A percentile compares a stretch with the other conserved stretches of the same genome.
Evolutionary conservation across 2,888 invertebrate species (phyloP).

Genomic region (Zootermopsis nevadensis): DNA sequence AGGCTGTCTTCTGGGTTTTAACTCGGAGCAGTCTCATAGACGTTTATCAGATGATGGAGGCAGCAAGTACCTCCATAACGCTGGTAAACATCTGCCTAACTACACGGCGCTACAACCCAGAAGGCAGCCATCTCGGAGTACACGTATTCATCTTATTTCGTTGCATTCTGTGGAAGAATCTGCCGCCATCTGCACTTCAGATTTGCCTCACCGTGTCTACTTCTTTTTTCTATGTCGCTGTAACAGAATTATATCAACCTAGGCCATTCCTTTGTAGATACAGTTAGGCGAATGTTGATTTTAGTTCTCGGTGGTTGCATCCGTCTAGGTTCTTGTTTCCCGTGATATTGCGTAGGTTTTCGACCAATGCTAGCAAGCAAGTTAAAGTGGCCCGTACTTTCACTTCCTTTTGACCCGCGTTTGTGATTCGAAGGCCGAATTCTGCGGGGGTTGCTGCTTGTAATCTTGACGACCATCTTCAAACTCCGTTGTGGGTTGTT

Average conservation of each 20-base stretch:
- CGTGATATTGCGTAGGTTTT: slow-evolving; percentile 8
- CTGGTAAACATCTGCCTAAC: too few relatives aligned
- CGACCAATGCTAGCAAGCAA: neutral
- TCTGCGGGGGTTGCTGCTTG: slow-evolving; percentile 26
- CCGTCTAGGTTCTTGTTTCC: neutral
- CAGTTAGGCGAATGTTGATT: neutral
- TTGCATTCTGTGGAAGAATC: too few relatives aligned
- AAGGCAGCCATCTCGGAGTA: too few relatives aligned
- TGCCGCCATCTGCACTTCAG: neutral
- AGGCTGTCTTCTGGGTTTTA: too few relatives aligned
- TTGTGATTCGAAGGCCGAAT: slow-evolving; percentile 26
- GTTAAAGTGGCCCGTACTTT: slow-evolving; percentile 24
- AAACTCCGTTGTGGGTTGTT: neutral
- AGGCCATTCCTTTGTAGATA: neutral
- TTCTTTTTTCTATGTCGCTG: neutral
- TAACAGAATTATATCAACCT: neutral
- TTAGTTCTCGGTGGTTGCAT: neutral
- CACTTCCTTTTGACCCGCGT: slow-evolving; percentile 34
- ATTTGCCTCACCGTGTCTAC: neutral
- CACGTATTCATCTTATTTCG: too few relatives aligned
- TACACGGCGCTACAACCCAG: too few relatives aligned
- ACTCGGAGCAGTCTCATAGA: too few relatives aligned
- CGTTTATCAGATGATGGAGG: too few relatives aligned
- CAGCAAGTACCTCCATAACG: too few relatives aligned
- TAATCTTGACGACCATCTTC: neutral